phyloP scores from a whole-genome alignment of 2,797 vertebrate species.

The Sandelia bainsii region DNA sequence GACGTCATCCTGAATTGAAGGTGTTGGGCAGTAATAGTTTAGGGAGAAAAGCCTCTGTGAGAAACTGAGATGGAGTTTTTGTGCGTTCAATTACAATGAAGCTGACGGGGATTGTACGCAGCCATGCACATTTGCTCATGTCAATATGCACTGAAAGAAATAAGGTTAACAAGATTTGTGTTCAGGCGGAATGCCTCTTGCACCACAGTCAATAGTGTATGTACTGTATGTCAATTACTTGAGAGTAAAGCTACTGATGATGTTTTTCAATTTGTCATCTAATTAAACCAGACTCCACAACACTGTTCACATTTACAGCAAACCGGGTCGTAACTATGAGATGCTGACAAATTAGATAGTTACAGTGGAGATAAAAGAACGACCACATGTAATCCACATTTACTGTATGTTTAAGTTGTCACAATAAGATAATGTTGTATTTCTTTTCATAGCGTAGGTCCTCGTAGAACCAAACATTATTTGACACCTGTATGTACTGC shows the following conservation, averaged over 20 bases:
- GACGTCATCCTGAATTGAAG: conserved; percentile 37
- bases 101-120: conserved; percentile 2
- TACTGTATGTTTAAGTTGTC: not conserved
- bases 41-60: not conserved
- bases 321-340: conserved; percentile 21
- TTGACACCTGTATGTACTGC: not conserved
- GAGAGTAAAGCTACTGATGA: conserved; percentile 46
- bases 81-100: conserved; percentile 36
- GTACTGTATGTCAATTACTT: conserved; percentile 37
- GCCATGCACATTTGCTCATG: conserved; percentile 22
- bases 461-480: conserved; percentile 2
- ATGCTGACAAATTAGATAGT: not conserved
- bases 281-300: conserved; percentile 50
- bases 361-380: not conserved
- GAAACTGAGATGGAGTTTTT: conserved; percentile 22
- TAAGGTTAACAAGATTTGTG: conserved; percentile 67
- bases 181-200: conserved; percentile 57
- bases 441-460: not conserved
- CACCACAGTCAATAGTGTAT: conserved; percentile 56
- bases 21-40: not conserved
- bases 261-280: conserved; percentile 62
- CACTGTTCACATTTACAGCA: conserved; percentile 13
- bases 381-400: not conserved
- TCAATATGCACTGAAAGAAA: conserved; percentile 47
- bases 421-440: not conserved